Conservation (phyloP, 2,888 invertebrate species). For the Brachyopa scutellaris region DNA sequence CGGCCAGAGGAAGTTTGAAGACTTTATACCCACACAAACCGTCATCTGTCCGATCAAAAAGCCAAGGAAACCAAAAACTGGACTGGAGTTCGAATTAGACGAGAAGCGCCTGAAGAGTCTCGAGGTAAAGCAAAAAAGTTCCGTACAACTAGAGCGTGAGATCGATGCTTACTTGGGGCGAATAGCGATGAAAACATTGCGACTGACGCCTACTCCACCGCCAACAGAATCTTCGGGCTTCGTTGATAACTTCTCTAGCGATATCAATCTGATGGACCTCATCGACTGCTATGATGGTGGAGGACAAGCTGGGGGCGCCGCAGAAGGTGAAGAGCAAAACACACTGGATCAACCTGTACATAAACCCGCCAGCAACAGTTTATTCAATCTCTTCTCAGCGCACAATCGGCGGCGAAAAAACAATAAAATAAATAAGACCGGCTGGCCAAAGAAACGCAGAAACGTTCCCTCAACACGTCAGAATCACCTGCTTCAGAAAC, state of each 20-base stretch:
- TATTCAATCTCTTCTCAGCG: conserved; percentile 65
- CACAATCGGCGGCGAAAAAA: conserved; percentile 78
- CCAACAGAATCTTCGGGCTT: conserved; percentile 76
- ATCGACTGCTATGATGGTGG: conserved; percentile 73
- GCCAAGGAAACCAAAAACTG: conserved; percentile 74
- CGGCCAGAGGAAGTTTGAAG: conserved; percentile 80
- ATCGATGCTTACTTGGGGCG: conserved; percentile 79
- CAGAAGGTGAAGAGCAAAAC: conserved; percentile 69
- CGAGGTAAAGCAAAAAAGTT: conserved; percentile 76
- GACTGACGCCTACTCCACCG: conserved; percentile 75
- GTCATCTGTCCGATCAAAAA: conserved; percentile 12
- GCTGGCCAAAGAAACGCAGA: conserved; percentile 87
- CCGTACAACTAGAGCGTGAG: conserved; percentile 77
- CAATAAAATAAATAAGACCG: conserved; percentile 88
- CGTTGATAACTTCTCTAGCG: conserved; percentile 77
- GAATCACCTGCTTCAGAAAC: conserved; percentile 71
- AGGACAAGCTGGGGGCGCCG: conserved; percentile 63
- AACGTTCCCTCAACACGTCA: conserved; percentile 74
- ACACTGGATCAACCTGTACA: conserved; percentile 74
- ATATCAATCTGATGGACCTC: conserved; percentile 79
- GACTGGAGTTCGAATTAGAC: conserved; percentile 79
- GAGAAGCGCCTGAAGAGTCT: conserved; percentile 76
- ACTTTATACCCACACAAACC: conserved; percentile 71
- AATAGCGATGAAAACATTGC: conserved; percentile 66
- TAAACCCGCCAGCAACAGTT: conserved; percentile 71